Base-by-base conservation (phyloP, 2,888 invertebrate species). In the Griposia aprilina region DNA sequence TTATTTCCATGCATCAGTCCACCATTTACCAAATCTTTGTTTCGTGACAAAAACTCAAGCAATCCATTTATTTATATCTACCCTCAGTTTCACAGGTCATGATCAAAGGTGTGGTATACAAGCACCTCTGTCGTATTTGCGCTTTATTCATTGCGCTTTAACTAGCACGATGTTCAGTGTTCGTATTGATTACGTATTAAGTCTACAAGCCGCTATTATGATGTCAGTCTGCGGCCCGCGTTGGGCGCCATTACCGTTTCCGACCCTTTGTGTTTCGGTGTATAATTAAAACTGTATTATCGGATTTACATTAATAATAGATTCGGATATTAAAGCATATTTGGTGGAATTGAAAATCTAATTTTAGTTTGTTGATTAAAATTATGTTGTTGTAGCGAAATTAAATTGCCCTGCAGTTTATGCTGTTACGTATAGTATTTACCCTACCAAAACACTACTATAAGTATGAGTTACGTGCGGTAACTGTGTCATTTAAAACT, bases 221-320 rank as follows among this genome's bases (percentile, higher is more conserved):
- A 81, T 87, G 89, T 82, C 82, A 89, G 79, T 77, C 70, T 76
- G 78, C 72, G 79, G 84, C 84, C 89, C 89, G 80, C 84, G 90
- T 84, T 89, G 90, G 90, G 91, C 86, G 90, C 89, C 90, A 92
- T 88, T 90, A 88, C 83, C 74, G 87, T 81, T 81, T 74, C 82
- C 80, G 76, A 83, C 85, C 80, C 77, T 80, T 86, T 82, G 80
- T 87, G 82, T 87, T 85, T 80, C 80, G 55, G 62, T 75, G 83
- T 85, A 87, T 87, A 87, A 86, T 86, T 88, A 88, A 83, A 88
- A 84, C 80, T 82, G 80, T 80, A 82, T 83, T 86, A 82, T 88
- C 85, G 81, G 82, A 87, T 87, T 87, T 77, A 82, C 80, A 80
- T 86, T 80, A 85, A 74, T 85, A 85, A 87, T 84, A 83, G 87